Conservation (phyloP, 1,140 invertebrate genomes). For the Megalonaias nervosa region DNA sequence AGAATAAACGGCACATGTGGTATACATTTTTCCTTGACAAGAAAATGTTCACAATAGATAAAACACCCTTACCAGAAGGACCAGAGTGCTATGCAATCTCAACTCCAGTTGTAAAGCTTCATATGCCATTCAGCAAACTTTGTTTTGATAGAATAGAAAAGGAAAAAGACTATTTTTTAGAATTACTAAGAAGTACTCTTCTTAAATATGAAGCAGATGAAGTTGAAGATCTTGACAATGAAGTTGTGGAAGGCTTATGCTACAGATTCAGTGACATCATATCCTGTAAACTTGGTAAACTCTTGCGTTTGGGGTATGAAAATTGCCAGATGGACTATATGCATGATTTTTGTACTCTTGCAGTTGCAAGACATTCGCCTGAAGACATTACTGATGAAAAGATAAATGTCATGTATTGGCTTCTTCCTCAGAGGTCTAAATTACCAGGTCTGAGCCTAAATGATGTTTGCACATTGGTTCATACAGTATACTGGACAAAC, state of each 20-base stretch:
- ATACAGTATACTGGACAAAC: slow-evolving; percentile 10
- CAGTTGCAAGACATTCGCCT: background rate
- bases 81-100: slow-evolving; percentile 22
- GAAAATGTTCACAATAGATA: slow-evolving; percentile 5
- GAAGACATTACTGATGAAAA: background rate
- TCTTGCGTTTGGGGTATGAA: background rate
- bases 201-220: slow-evolving; percentile 3
- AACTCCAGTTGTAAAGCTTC: no score
- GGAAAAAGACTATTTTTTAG: slow-evolving; percentile 17
- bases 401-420: background rate
- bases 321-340: no score
- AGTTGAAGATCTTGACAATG: slow-evolving; percentile 10
- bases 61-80: slow-evolving; percentile 7
- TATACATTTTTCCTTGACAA: background rate
- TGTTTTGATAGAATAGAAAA: slow-evolving; percentile 12
- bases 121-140: slow-evolving; percentile 19
- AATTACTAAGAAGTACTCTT: background rate
- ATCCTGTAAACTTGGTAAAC: background rate
- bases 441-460: background rate
- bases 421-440: slow-evolving; percentile 1
- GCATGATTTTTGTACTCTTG: slow-evolving; percentile 20
- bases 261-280: slow-evolving; percentile 4
- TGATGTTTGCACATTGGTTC: slow-evolving; percentile 1
- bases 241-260: slow-evolving; percentile 11
- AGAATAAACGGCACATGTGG: background rate